Conservation (phyloP, 2,797 vertebrate genomes). For the Remorina albescens region DNA sequence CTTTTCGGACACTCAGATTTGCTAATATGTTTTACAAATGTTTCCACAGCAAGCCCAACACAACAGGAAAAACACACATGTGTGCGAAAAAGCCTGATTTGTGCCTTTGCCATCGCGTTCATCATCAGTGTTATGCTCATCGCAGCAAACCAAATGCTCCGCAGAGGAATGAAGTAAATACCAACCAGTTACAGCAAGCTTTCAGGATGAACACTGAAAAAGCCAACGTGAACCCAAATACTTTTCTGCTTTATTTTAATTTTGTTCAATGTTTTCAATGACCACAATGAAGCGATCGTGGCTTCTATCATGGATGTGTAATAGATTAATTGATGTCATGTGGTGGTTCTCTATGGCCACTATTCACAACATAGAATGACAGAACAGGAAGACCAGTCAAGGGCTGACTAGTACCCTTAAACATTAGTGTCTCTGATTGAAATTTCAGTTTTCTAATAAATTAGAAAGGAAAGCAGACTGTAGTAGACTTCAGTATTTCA, state of each 20-base stretch:
- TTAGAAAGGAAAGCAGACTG: conserved; percentile 15
- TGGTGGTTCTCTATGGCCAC: conserved; percentile 37
- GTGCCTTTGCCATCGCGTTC: conserved; percentile 98
- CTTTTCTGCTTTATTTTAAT: conserved; percentile 17
- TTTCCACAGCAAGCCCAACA: conserved; percentile 92
- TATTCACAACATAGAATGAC: conserved; percentile 23
- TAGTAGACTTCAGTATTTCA: conserved; percentile 19
- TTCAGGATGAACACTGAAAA: conserved; percentile 12
- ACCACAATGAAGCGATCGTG: conserved; percentile 34
- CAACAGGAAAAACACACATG: conserved; percentile 99
- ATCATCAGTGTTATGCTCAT: conserved; percentile 99
- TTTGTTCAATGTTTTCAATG: conserved; percentile 41
- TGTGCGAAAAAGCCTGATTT: conserved; percentile 97
- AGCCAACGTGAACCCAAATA: conserved; percentile 59
- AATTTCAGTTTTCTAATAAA: conserved; percentile 37
- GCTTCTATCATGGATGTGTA: conserved; percentile 23
- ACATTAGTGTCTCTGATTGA: conserved; percentile 5
- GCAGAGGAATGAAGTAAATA: conserved; percentile 94
- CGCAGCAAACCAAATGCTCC: conserved; percentile 97
- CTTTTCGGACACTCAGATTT: not conserved
- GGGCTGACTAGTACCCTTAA: conserved; percentile 63
- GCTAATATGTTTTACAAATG: conserved; percentile 37
- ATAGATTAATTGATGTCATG: conserved; percentile 63
- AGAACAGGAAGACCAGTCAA: conserved; percentile 51
- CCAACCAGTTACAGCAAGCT: conserved; percentile 27